These are phyloP conservation scores for Euglossa dilemma DNA, from an alignment of 1,140 invertebrate species.

Conservation along the genomic window DNA sequence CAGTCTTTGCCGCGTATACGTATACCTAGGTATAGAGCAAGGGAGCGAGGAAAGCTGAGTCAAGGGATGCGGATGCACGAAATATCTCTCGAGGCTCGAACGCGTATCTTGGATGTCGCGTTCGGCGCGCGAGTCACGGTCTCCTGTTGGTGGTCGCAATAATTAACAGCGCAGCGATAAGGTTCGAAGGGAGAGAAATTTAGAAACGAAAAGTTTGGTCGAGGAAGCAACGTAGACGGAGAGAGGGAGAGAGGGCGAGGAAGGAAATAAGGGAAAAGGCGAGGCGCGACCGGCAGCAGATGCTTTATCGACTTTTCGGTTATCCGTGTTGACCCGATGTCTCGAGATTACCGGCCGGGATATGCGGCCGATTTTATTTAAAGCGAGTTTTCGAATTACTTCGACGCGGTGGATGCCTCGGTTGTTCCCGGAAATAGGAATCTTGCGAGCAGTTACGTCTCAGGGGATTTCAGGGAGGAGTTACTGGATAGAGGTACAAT, in stretches of 20 bases:
- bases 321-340: conserved; percentile 16
- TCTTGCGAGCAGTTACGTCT: conserved; percentile 64
- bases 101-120: conserved; percentile 49
- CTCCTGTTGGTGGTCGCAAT: background rate
- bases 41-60: conserved; percentile 42
- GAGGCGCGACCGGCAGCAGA: background rate
- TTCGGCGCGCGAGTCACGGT: conserved; percentile 20
- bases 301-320: conserved; percentile 49
- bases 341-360: conserved; percentile 21
- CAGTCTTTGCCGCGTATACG: conserved; percentile 27
- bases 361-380: conserved; percentile 37
- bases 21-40: too few species aligned
- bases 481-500: conserved; percentile 66
- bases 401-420: background rate
- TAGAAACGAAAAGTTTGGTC: background rate
- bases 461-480: conserved; percentile 51
- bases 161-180: background rate
- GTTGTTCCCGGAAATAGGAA: conserved; percentile 41
- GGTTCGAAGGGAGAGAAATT: too few species aligned
- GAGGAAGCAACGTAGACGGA: background rate
- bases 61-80: conserved; percentile 59
- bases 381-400: conserved; percentile 54
- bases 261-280: conserved; percentile 24
- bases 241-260: conserved; percentile 21
- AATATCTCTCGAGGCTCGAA: conserved; percentile 57